These are phyloP conservation scores for Aphaenogaster floridana DNA, from an alignment of 1,140 invertebrate genomes.

Conservation along the genomic window DNA sequence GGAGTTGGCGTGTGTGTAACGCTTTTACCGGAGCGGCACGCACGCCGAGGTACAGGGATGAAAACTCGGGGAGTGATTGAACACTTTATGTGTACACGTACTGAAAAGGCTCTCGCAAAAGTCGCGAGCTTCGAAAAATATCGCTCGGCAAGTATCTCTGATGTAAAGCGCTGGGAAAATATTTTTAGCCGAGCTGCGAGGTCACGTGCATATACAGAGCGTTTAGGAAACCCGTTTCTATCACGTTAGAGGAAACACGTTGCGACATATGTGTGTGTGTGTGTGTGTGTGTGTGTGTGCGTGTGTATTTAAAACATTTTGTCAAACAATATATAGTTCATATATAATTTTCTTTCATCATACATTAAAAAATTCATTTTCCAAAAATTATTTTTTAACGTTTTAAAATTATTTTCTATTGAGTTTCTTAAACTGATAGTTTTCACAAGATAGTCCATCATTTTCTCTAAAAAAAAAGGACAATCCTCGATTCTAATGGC, in stretches of 20 bases:
- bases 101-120: conserved; percentile 37
- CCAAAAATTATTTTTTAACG: neutral
- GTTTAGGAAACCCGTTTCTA: conserved; percentile 10
- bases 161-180: conserved; percentile 46
- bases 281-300: neutral
- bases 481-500: neutral
- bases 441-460: neutral
- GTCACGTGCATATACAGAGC: neutral
- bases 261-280: neutral
- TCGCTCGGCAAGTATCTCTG: conserved; percentile 29
- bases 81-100: conserved; percentile 44
- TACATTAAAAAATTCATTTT: neutral
- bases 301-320: conserved; percentile 1
- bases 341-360: neutral
- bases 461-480: neutral
- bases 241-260: neutral
- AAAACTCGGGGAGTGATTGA: conserved; percentile 54
- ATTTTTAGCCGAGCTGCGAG: conserved; percentile 24
- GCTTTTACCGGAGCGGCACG: conserved; percentile 11
- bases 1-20: conserved; percentile 18
- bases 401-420: neutral
- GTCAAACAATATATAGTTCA: neutral
- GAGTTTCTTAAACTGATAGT: neutral
- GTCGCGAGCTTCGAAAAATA: conserved; percentile 62
- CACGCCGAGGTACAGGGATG: neutral